Evolutionary conservation across 1,140 invertebrate species (phyloP), one percentile per base, ranked within the genome.

Genomic region (Ceratina australensis): DNA sequence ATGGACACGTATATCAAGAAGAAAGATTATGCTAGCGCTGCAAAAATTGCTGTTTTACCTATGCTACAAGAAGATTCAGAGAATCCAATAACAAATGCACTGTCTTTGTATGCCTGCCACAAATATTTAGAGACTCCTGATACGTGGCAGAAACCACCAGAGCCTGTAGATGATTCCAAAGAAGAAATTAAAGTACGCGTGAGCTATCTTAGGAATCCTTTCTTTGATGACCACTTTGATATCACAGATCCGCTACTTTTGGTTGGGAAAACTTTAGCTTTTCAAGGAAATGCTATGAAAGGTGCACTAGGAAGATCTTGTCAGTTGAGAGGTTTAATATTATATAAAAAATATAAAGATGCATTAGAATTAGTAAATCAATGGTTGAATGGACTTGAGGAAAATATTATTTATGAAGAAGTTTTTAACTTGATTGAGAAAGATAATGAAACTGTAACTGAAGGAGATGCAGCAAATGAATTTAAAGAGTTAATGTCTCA

Each of bases 1-100:
- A 94, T 99, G 92, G 95, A 98, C 86, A 92, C 93, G 49, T 95
- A 97, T 82, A 90, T 98, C 22, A 95, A 95, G 86, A 90, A 93
- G 5, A 90, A 95, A 66, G 93, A 98, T 87, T 95, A 92, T 89
- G 89, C 91, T 85, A 94, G 94, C 79, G 98, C 97, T 13, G 95
- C 96, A 0, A 95, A 94, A 89, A 92, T 98, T 22, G 96, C 97
- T 12, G 93, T 93, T 80, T 91, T 97, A 67, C 92, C 97, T 66
- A 98, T 98, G 96, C 89, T 98, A 33, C 97, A 99, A 92, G 98
- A 99, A 93, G 97, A 98, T 86, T 94, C 94, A 80, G 92, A 93
- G 4, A 94, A 97, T 93, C 94, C 95, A 15, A 93, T 98, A 28
- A 93, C 95, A 0, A 94, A 94, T 86, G 89, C 94, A 52, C 90